Conservation (phyloP, 2,888 invertebrate species). For the Caenorhabditis uteleia region DNA sequence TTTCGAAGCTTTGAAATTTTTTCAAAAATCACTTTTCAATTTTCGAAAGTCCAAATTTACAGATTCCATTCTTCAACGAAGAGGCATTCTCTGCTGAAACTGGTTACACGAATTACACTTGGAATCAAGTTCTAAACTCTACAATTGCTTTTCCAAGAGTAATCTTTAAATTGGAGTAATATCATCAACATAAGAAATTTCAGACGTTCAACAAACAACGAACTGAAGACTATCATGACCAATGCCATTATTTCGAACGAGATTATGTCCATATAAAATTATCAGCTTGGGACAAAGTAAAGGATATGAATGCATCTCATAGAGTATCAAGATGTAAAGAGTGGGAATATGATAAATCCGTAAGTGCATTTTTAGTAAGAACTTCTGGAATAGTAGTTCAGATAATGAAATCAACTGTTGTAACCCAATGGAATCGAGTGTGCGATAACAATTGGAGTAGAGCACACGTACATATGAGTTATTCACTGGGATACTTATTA, state of each 20-base stretch:
- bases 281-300: slow-evolving; percentile 39
- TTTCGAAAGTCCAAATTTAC: slow-evolving; percentile 9
- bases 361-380: slow-evolving; percentile 6
- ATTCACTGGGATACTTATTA: slow-evolving; percentile 67
- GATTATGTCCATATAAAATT: slow-evolving; percentile 50
- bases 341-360: slow-evolving; percentile 66
- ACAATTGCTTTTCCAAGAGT: slow-evolving; percentile 60
- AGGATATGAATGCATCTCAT: slow-evolving; percentile 22
- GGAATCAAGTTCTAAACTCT: slow-evolving; percentile 63
- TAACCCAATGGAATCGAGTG: slow-evolving; percentile 65
- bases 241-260: slow-evolving; percentile 53
- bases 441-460: slow-evolving; percentile 66
- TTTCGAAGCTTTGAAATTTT: neutral
- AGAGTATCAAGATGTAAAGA: slow-evolving; percentile 41
- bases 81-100: slow-evolving; percentile 47
- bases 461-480: slow-evolving; percentile 68
- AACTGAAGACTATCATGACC: slow-evolving; percentile 50
- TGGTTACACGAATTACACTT: slow-evolving; percentile 56
- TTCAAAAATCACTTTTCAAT: neutral
- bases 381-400: slow-evolving; percentile 8
- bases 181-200: neutral
- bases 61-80: slow-evolving; percentile 62
- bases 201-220: slow-evolving; percentile 48
- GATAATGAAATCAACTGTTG: slow-evolving; percentile 66
- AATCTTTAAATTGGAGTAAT: slow-evolving; percentile 1